Percentiles rank a stretch among this genome's conserved stretches.
phyloP scores from a whole-genome alignment of 2,797 vertebrate species.

The Mormyrops boulengeri region DNA sequence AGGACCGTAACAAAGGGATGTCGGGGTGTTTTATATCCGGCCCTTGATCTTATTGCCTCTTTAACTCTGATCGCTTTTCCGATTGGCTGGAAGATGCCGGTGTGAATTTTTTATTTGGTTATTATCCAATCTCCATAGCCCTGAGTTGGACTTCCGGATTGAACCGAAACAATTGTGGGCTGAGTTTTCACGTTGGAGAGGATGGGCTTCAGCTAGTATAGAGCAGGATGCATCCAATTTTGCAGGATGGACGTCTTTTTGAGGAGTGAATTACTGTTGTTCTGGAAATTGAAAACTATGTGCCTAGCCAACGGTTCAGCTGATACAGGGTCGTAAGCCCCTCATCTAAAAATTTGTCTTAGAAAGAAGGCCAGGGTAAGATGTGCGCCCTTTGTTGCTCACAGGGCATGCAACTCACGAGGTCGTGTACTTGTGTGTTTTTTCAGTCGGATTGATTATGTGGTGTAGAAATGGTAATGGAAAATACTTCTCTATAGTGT shows the following conservation, averaged over 20 bases:
- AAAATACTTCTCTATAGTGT: not conserved
- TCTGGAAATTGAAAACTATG: not conserved
- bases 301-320: not conserved
- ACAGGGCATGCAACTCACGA: not conserved
- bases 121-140: constrained; percentile 5
- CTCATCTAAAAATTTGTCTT: not conserved
- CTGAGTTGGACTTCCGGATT: constrained; percentile 6
- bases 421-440: not conserved
- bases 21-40: constrained; percentile 17
- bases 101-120: not conserved
- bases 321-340: not conserved
- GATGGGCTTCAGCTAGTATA: constrained; percentile 7
- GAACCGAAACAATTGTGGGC: constrained; percentile 17
- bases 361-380: constrained; percentile 7
- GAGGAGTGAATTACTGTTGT: not conserved
- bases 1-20: constrained; percentile 18
- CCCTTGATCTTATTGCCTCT: constrained; percentile 6
- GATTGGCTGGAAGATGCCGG: constrained; percentile 1
- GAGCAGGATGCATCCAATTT: constrained; percentile 23
- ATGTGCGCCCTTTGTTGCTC: not conserved
- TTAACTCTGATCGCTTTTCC: not conserved
- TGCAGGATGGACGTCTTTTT: not conserved
- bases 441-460: not conserved
- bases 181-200: constrained; percentile 7
- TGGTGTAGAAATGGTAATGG: not conserved